Base-by-base conservation (phyloP, 2,888 invertebrate species). In the Drosophila multiciliata region DNA sequence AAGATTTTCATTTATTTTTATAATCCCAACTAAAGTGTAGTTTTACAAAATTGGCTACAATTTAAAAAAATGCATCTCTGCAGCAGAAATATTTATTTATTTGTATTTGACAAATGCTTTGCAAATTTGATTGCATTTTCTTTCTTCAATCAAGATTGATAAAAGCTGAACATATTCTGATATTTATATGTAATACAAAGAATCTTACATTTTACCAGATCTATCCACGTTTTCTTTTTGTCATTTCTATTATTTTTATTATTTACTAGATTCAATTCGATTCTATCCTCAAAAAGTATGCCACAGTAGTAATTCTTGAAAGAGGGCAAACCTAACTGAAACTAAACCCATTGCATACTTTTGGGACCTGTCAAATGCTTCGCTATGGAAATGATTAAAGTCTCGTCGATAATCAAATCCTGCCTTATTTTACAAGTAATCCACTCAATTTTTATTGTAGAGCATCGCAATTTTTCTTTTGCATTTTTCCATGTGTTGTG, bases 311-410 rank as follows among this genome's bases (percentile, higher is more conserved):
- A 42, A 48, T 50, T n/a, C 9, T 9, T 26, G 23, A 9, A 29
- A 9, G 9, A 11, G 6, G 32, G 6, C 20, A 2, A 1, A 2
- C 6, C 11, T 17, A 35, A 32, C 53, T 26, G n/a, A n/a, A 5
- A 1, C 29, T 7, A n/a, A 29, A n/a, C 12, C 36, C 15, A n/a
- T 61, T 67, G 76, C 78, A 76, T 76, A 76, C 76, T 76, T 76
- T 78, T 59, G 68, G 76, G 74, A 33, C 64, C 48, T 9, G 17
- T 23, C 26, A n/a, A 66, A 60, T 49, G 40, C 29, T 11, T 1
- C 12, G 5, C 5, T 26, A 26, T 9, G 35, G 55, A 40, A 35
- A 29, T 29, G 11, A 26, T 11, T 26, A 7, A 32, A 50, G 35
- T 40, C 26, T 42, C 50, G 11, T 20, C 15, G 29, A 32, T 60